Evolutionary conservation across 1,140 invertebrate genomes (phyloP).

Genomic region (Neodiprion fabricii): DNA sequence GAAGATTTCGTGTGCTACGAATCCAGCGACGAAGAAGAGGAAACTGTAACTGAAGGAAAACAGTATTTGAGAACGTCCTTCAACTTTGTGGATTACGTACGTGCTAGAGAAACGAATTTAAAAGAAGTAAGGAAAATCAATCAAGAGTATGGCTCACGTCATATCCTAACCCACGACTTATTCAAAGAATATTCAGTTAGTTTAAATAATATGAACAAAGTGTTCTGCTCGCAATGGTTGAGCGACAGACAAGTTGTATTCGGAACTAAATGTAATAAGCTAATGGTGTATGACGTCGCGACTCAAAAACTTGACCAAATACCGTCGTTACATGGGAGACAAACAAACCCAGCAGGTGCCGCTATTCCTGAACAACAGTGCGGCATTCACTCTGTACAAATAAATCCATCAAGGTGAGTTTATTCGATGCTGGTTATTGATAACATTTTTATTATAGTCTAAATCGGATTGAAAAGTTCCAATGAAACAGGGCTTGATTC

Average conservation of each 20-base stretch:
- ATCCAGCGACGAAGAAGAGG: slow-evolving; percentile 84
- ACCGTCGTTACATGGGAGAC: slow-evolving; percentile 76
- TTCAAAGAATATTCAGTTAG: slow-evolving; percentile 83
- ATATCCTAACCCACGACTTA: slow-evolving; percentile 88
- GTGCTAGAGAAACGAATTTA: slow-evolving; percentile 75
- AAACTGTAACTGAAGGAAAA: slow-evolving; percentile 72
- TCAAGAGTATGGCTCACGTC: slow-evolving; percentile 80
- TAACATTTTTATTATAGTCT: slow-evolving; percentile 15
- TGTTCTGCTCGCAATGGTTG: slow-evolving; percentile 96
- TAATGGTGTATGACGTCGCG: slow-evolving; percentile 63
- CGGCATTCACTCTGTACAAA: slow-evolving; percentile 92
- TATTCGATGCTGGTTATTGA: slow-evolving; percentile 8
- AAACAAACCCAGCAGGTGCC: slow-evolving; percentile 61
- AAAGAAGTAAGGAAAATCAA: slow-evolving; percentile 76
- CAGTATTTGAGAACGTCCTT: slow-evolving; percentile 80
- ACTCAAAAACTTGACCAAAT: slow-evolving; percentile 77
- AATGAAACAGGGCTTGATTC: slow-evolving; percentile 11
- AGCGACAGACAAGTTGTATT: slow-evolving; percentile 94
- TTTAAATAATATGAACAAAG: slow-evolving; percentile 91
- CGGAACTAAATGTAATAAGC: slow-evolving; percentile 97
- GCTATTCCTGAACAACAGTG: slow-evolving; percentile 73
- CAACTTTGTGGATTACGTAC: slow-evolving; percentile 85
- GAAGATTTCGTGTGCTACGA: slow-evolving; percentile 90
- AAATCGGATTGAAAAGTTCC: slow-evolving; percentile 15
- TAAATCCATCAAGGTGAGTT: slow-evolving; percentile 82